A percentile compares a stretch with the other conserved stretches of the same genome.
Evolutionary conservation across 1,140 invertebrate species (phyloP).

Genomic region (Diploscapter pachys): DNA sequence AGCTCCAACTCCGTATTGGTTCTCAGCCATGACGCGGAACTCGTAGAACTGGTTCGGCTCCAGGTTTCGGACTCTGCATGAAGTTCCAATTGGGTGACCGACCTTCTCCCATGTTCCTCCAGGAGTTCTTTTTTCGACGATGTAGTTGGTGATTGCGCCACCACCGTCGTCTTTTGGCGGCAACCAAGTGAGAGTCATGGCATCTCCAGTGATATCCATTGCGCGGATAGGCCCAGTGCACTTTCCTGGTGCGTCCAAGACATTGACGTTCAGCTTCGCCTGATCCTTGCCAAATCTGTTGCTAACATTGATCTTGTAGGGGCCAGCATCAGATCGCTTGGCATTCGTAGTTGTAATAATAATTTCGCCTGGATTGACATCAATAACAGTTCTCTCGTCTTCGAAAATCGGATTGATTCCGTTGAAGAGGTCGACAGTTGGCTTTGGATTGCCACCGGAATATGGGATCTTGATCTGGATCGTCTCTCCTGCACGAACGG

Average conservation of each 20-base stretch:
- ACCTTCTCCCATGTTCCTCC: conserved; percentile 83
- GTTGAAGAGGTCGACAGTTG: conserved; percentile 81
- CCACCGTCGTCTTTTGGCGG: conserved; percentile 81
- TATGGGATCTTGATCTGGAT: conserved; percentile 93
- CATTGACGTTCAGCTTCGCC: conserved; percentile 51
- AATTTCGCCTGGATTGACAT: conserved; percentile 35
- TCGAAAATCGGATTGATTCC: conserved; percentile 48
- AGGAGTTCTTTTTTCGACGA: conserved; percentile 79
- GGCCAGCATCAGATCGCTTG: conserved; percentile 82
- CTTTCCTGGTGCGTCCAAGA: conserved; percentile 55
- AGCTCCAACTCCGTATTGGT: conserved; percentile 89
- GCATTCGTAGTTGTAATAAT: conserved; percentile 85
- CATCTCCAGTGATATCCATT: conserved; percentile 90
- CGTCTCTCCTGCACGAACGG: conserved; percentile 90
- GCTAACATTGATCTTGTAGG: conserved; percentile 85
- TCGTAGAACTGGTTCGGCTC: conserved; percentile 86
- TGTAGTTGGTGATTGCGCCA: conserved; percentile 84
- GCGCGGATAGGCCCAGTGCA: conserved; percentile 75
- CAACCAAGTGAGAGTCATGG: conserved; percentile 88
- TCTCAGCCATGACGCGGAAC: conserved; percentile 95
- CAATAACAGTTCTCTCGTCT: conserved; percentile 55
- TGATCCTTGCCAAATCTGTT: conserved; percentile 60
- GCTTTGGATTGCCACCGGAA: conserved; percentile 82
- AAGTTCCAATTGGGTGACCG: conserved; percentile 83
- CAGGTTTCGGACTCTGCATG: conserved; percentile 83